These are phyloP conservation scores for Astyanax mexicanus DNA, from an alignment of 2,797 vertebrate species.

Conservation along the genomic window DNA sequence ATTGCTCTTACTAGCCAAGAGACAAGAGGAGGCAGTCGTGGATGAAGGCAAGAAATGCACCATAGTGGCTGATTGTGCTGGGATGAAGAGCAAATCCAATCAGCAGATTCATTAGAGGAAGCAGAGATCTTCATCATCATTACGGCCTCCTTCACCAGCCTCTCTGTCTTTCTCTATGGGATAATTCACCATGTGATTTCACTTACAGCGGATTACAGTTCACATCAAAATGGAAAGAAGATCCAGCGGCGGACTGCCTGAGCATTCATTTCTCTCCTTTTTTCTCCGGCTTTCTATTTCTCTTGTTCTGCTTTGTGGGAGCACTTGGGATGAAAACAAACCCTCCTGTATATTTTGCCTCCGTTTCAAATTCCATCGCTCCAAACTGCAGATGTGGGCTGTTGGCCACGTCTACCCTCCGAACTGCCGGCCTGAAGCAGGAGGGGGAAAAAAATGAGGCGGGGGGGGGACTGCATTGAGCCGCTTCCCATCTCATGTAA, in stretches of 20 bases:
- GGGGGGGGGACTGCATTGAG: conserved; percentile 29
- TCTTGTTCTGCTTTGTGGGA: conserved; percentile 66
- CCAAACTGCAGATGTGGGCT: conserved; percentile 72
- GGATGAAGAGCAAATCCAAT: conserved; percentile 56
- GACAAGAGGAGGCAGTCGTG: neutral
- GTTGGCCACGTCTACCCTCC: conserved; percentile 73
- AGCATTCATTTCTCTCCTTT: conserved; percentile 69
- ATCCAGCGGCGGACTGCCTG: conserved; percentile 66
- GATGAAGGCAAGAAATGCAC: conserved; percentile 33
- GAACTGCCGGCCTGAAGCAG: conserved; percentile 68
- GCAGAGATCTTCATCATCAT: conserved; percentile 57
- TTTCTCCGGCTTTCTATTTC: conserved; percentile 61
- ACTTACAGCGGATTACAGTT: conserved; percentile 74
- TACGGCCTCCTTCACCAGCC: conserved; percentile 44
- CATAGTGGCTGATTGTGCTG: conserved; percentile 42
- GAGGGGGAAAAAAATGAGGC: conserved; percentile 45
- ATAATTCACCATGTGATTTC: conserved; percentile 78
- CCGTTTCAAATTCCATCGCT: conserved; percentile 73
- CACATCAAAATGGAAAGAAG: conserved; percentile 64
- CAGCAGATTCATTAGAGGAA: conserved; percentile 54
- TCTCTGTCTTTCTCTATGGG: conserved; percentile 45
- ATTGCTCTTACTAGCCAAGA: conserved; percentile 3
- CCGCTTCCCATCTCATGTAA: conserved; percentile 53
- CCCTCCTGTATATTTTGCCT: conserved; percentile 75
- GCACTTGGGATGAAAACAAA: conserved; percentile 71